Conservation (phyloP, 2,888 invertebrate genomes). For the Nemurella pictetii region DNA sequence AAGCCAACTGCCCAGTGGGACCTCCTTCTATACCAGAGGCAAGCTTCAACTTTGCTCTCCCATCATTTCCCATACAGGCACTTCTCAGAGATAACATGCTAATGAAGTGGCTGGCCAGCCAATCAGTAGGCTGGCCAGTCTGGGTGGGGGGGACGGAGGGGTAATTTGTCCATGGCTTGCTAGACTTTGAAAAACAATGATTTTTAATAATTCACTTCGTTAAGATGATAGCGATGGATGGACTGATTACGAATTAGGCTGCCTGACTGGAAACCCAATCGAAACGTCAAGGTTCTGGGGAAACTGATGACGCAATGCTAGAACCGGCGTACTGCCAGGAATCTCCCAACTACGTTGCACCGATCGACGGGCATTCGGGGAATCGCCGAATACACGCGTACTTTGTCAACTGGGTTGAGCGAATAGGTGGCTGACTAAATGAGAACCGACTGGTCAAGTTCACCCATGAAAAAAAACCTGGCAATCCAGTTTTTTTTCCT, state of each 20-base stretch:
- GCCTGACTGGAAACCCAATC: background rate
- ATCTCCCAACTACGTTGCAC: background rate
- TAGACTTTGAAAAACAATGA: background rate
- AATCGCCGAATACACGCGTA: background rate
- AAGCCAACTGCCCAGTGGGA: background rate
- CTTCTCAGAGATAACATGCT: conserved; percentile 28
- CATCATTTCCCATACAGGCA: conserved; percentile 6
- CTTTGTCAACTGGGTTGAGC: background rate
- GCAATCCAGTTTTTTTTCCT: background rate
- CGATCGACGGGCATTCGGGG: background rate
- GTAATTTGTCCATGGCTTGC: background rate
- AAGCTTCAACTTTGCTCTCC: conserved; percentile 17
- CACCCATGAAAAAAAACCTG: background rate
- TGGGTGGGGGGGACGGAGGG: conserved; percentile 5
- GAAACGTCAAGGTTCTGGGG: background rate
- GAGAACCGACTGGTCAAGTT: background rate
- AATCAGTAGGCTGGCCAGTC: too few relatives aligned
- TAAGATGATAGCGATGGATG: background rate
- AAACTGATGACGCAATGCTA: background rate
- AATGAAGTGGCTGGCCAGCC: conserved; percentile 27
- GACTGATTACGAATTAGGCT: background rate
- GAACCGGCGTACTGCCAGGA: background rate
- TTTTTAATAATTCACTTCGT: background rate
- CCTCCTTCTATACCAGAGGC: background rate
- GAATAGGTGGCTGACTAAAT: background rate